These are phyloP conservation scores for Channallabes apus DNA, from an alignment of 2,797 vertebrate species.

Conservation along the genomic window DNA sequence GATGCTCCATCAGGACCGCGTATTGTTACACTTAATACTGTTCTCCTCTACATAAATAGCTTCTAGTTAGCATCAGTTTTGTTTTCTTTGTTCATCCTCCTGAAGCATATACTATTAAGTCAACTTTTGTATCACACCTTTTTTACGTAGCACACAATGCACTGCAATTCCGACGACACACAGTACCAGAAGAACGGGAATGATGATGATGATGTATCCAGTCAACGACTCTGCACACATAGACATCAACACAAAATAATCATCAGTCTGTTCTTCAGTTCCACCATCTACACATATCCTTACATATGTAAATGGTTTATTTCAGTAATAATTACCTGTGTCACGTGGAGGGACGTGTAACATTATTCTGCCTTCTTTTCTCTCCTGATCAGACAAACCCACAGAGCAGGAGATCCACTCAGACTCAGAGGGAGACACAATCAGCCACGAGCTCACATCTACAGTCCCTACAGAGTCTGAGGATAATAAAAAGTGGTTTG, in stretches of 20 bases:
- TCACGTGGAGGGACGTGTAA: not conserved
- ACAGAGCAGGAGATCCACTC: conserved; percentile 44
- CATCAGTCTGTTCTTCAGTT: not conserved
- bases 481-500: no score
- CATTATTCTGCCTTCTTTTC: conserved; percentile 25
- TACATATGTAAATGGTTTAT: no score
- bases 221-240: not conserved
- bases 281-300: not conserved
- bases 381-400: conserved; percentile 25
- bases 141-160: not conserved
- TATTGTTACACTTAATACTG: no score
- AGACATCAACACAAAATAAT: not conserved
- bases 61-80: no score
- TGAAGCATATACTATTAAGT: no score
- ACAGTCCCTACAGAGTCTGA: conserved; percentile 18
- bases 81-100: no score
- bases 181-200: not conserved
- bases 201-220: not conserved
- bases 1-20: no score
- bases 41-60: no score
- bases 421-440: conserved; percentile 32
- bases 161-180: not conserved
- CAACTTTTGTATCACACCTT: not conserved
- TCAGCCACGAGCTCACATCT: conserved; percentile 38
- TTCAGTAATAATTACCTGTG: not conserved